A percentile compares a stretch with the other conserved stretches of the same genome.
phyloP scores from a whole-genome alignment of 2,797 vertebrate species.

The Psittacula derbiana region DNA sequence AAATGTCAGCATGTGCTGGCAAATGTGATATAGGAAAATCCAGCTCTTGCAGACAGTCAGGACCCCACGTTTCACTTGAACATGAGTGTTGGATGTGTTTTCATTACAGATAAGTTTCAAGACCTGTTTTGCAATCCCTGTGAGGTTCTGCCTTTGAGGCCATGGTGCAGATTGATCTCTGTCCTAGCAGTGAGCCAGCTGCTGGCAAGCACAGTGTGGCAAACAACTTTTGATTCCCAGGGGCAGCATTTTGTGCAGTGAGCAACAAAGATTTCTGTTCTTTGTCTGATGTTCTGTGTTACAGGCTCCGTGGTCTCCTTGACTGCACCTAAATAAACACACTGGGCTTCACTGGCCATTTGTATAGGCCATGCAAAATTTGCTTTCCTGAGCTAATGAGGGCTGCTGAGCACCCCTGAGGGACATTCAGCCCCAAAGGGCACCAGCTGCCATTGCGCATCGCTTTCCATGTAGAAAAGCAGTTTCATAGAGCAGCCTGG shows the following conservation, averaged over 20 bases:
- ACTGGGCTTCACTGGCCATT: not conserved
- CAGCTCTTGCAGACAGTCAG: not conserved
- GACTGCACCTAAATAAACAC: not conserved
- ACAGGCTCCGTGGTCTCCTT: not conserved
- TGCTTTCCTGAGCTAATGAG: not conserved
- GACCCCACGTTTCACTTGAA: not conserved
- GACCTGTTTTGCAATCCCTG: not conserved
- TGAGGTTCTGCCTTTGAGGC: not conserved
- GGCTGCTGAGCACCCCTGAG: not conserved
- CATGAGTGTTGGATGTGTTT: not conserved
- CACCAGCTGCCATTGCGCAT: not conserved
- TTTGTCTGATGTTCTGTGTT: not conserved
- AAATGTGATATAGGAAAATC: not conserved
- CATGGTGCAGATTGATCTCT: accelerated
- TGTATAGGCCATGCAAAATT: not conserved
- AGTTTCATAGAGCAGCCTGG: not conserved
- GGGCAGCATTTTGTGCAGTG: not conserved
- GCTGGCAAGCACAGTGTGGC: not conserved
- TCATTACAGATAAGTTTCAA: accelerated
- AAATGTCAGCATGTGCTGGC: not conserved
- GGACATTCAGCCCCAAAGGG: not conserved
- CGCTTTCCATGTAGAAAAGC: not conserved
- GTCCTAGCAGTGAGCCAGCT: not conserved
- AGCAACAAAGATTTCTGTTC: not conserved
- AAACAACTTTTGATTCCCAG: not conserved